These are phyloP conservation scores for Octopus bimaculoides DNA, from an alignment of 1,140 invertebrate species.

Conservation along the genomic window DNA sequence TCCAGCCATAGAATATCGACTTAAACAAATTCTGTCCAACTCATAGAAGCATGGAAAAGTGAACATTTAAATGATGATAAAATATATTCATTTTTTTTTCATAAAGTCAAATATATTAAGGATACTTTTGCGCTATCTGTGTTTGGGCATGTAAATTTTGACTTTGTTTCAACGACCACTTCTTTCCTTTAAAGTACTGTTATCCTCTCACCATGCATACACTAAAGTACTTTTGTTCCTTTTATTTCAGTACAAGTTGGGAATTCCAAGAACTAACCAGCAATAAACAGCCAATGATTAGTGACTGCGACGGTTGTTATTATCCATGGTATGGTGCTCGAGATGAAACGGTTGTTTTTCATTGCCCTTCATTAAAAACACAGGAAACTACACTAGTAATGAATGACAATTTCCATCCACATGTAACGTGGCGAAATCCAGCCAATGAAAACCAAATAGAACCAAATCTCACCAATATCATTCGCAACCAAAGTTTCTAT, in stretches of 20 bases:
- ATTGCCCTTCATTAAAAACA: constrained; percentile 50
- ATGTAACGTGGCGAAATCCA: constrained; percentile 57
- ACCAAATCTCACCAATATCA: constrained; percentile 53
- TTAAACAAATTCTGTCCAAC: too few relatives aligned
- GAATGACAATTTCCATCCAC: constrained; percentile 59
- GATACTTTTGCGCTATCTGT: too few relatives aligned
- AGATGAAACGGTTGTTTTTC: constrained; percentile 51
- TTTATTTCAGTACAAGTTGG: constrained; percentile 53
- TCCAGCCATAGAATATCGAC: too few relatives aligned
- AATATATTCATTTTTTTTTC: too few relatives aligned
- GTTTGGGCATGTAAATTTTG: too few relatives aligned
- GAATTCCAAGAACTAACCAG: constrained; percentile 56
- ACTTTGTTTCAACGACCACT: too few relatives aligned
- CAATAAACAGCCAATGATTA: constrained; percentile 55
- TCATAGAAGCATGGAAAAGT: too few relatives aligned
- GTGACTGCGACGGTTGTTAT: constrained; percentile 56
- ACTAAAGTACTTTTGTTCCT: constrained; percentile 6
- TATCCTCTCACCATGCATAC: too few relatives aligned
- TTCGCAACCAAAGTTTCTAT: constrained; percentile 55
- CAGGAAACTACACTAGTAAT: constrained; percentile 52
- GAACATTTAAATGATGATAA: too few relatives aligned
- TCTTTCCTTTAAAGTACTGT: too few relatives aligned
- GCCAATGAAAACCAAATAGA: constrained; percentile 44
- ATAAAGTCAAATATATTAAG: too few relatives aligned
- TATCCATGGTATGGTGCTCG: constrained; percentile 58